Conservation (phyloP, 2,797 vertebrate genomes). For the Centroberyx gerrardi region DNA sequence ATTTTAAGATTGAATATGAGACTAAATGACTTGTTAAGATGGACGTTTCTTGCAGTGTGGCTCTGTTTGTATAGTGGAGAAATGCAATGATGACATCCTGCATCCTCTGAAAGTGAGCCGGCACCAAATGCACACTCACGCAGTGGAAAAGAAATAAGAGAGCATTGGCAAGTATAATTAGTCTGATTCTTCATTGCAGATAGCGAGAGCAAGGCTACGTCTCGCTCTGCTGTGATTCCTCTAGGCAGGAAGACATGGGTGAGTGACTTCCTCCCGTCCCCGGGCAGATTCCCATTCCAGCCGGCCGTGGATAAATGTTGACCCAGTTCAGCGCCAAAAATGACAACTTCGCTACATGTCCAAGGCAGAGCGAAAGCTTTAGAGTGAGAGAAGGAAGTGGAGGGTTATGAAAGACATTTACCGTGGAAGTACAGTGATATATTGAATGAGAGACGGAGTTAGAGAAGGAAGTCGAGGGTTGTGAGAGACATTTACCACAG, state of each 20-base stretch:
- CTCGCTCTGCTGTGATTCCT: constrained; percentile 20
- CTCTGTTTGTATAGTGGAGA: too few species aligned
- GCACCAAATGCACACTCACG: not conserved
- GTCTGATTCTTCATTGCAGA: constrained; percentile 2
- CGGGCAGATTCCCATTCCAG: constrained; percentile 36
- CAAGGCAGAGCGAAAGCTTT: constrained; percentile 31
- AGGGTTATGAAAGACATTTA: constrained; percentile 50
- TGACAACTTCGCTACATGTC: constrained; percentile 63
- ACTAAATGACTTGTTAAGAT: too few species aligned
- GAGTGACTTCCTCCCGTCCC: constrained; percentile 36
- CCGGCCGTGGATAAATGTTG: constrained; percentile 62
- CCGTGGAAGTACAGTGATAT: constrained; percentile 18
- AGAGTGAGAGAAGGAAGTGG: constrained; percentile 28
- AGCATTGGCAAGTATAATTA: constrained; percentile 3
- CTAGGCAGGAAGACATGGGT: constrained; percentile 15
- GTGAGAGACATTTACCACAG: constrained; percentile 35
- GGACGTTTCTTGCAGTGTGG: too few species aligned
- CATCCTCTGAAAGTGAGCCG: too few species aligned
- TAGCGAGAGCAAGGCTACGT: not conserved
- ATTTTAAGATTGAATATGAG: too few species aligned
- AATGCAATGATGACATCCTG: too few species aligned
- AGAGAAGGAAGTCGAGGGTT: constrained; percentile 22
- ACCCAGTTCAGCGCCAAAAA: constrained; percentile 67
- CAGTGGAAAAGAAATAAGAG: not conserved
- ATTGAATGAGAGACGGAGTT: constrained; percentile 18